Evolutionary conservation across 2,888 invertebrate genomes (phyloP), one percentile per base, ranked within the genome.

Genomic region (Parnassius orleans): DNA sequence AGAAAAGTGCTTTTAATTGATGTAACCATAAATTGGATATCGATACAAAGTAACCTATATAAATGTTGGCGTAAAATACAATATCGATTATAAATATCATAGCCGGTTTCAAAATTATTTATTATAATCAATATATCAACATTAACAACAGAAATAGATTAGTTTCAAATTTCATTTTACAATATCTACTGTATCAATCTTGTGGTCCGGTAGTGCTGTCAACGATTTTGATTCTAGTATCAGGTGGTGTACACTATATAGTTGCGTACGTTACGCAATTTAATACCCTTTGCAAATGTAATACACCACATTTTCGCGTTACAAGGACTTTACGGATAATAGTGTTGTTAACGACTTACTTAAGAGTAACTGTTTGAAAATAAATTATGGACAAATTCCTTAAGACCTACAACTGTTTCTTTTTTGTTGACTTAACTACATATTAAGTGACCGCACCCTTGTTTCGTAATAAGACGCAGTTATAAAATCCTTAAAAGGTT

Each of bases 241-340:
- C 50, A 33, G 14, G 42, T 42, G 48, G 24, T 50, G 10, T 11
- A 33, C 7, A 33, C 33, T 33, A 3, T 33, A 33, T 5, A 33
- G 7, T 33, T 33, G 33, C 33, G 33, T 33, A 33, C 33, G 5
- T 7, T 33, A 33, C 33, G 24, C 24, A 24, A 24, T 24, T 7
- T 24, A 24, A 24, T 24, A 24, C 24, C 7, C 24, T 67, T 64
- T 59, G 33, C 56, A 63, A 60, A 58, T 53, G 56, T 60, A 66
- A 67, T 60, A 62, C 57, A 57, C 53, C 61, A 53, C 62, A 14
- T 43, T 55, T 51, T 51, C 44, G 56, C 62, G 58, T 64, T 67
- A 69, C 66, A 68, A 70, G 66, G 65, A 50, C 63, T 70, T 66
- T 65, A 64, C 47, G 52, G 61, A 61, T 68, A 66, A 68, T 68